Evolutionary conservation across 1,140 invertebrate genomes (phyloP).

Genomic region (Calephelis virginiensis): DNA sequence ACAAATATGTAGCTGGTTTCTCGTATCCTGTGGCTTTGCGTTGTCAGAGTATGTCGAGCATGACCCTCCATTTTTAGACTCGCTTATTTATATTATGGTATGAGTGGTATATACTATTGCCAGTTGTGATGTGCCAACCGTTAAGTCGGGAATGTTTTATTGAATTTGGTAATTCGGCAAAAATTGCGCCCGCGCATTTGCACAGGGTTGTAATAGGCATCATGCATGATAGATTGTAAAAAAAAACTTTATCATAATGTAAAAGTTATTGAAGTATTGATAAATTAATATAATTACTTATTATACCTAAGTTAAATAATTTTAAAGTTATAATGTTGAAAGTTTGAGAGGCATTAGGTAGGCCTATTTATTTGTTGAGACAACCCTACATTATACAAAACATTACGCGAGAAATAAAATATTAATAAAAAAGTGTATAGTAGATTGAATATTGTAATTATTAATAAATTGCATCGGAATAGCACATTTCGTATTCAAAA

Average conservation of each 20-base stretch:
- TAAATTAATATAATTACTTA: not conserved
- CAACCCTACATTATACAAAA: too few species aligned
- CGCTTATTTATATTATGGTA: slow-evolving; percentile 14
- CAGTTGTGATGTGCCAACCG: slow-evolving; percentile 36
- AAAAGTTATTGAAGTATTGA: not conserved
- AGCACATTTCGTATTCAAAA: too few species aligned
- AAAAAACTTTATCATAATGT: not conserved
- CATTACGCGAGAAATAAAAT: too few species aligned
- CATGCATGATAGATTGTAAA: not conserved
- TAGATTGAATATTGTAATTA: too few species aligned
- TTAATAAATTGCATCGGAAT: too few species aligned
- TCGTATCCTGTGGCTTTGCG: not conserved
- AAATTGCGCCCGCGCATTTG: slow-evolving; percentile 26
- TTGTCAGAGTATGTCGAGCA: not conserved
- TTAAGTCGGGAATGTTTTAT: slow-evolving; percentile 15
- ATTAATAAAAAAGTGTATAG: too few species aligned
- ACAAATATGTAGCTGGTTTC: not conserved
- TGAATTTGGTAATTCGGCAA: slow-evolving; percentile 61
- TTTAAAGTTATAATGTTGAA: not conserved
- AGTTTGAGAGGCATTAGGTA: too few species aligned
- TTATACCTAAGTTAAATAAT: slow-evolving; percentile 1
- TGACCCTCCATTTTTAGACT: slow-evolving; percentile 9
- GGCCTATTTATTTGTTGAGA: too few species aligned
- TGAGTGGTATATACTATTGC: slow-evolving; percentile 21
- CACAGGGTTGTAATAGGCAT: not conserved